Conservation (phyloP, 1,140 invertebrate genomes). For the Bombyx mandarina region DNA sequence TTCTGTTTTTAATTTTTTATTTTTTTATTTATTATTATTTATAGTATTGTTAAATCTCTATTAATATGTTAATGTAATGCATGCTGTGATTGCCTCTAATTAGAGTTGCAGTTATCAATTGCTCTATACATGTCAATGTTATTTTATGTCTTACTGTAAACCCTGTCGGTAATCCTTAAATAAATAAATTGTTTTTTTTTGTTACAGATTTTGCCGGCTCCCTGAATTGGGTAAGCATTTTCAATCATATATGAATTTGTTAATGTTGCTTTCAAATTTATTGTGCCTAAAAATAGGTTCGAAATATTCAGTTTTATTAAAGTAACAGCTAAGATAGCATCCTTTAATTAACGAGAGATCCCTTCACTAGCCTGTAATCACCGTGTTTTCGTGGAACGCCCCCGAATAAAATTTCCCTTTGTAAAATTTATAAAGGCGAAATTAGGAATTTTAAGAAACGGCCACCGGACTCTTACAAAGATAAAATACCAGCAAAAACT, state of each 20-base stretch:
- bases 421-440: constrained; percentile 29
- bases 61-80: no score
- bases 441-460: background rate
- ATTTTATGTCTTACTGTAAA: no score
- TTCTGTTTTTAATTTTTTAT: no score
- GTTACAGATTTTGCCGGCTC: constrained; percentile 21
- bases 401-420: constrained; percentile 27
- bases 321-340: background rate
- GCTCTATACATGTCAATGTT: no score
- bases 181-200: constrained; percentile 5
- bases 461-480: no score
- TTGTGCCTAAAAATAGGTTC: background rate
- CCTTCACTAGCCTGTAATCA: constrained; percentile 14
- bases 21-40: no score
- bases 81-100: no score
- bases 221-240: constrained; percentile 15
- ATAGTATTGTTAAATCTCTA: no score
- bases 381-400: constrained; percentile 10
- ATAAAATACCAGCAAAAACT: no score
- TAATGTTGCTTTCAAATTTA: background rate
- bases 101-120: no score
- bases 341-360: constrained; percentile 14
- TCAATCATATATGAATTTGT: background rate
- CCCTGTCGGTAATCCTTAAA: no score
- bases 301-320: background rate